Evolutionary conservation across 2,797 vertebrate species (phyloP).

Genomic region (Clangula hyemalis): DNA sequence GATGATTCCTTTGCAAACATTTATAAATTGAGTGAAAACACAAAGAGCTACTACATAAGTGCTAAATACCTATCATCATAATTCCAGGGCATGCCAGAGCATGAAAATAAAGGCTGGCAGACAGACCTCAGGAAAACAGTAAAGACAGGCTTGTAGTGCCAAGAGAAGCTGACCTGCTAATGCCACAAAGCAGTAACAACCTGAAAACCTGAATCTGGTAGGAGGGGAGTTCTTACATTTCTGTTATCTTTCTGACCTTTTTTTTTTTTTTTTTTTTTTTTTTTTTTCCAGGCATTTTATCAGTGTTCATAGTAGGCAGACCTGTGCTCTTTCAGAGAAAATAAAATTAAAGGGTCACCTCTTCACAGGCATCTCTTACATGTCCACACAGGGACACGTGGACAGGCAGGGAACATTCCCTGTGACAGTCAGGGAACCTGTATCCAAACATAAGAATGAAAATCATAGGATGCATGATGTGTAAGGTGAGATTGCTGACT

Average conservation of each 20-base stretch:
- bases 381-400: not conserved
- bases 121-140: not conserved
- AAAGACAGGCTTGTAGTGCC: not conserved
- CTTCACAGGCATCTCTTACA: not conserved
- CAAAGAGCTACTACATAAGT: not conserved
- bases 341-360: not conserved
- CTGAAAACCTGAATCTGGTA: not conserved
- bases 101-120: not conserved
- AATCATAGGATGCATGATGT: rapidly evolving
- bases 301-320: not conserved
- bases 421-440: not conserved
- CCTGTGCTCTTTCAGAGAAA: not conserved
- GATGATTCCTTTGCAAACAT: not conserved
- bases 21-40: not conserved
- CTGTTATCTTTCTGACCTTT: not conserved
- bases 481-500: not conserved
- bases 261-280: not conserved
- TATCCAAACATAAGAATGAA: not conserved
- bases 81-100: not conserved
- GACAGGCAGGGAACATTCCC: not conserved
- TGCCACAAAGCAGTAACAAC: not conserved
- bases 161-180: not conserved
- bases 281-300: not conserved
- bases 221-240: not conserved
- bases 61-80: not conserved